Base-by-base conservation (phyloP, 1,140 invertebrate species). In the Dysdera silvatica region DNA sequence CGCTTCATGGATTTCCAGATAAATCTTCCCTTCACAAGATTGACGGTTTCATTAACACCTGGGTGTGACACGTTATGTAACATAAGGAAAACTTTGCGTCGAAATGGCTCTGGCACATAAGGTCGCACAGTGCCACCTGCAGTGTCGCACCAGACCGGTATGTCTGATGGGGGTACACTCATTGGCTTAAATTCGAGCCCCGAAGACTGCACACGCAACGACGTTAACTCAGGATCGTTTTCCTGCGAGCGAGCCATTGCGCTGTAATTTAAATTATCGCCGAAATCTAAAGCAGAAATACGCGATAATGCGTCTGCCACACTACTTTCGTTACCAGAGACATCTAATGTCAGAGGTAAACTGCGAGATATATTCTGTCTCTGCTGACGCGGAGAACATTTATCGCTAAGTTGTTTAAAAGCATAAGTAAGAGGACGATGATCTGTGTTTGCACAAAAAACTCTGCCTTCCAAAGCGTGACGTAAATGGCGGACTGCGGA, bases 311-410 rank as follows among this genome's bases (percentile, higher is more conserved):
- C 18, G 58, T 60, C 58, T 4, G 58, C 58, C 20, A 59, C 29
- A 29, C 40, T 40, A 47, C 78, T 78, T 4, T 72, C 65, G 1
- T 61, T 53, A 12, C 77, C 76, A 74, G 54, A 76, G 70, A 0
- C 77, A 55, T 12, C n/a, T n/a, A n/a, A n/a, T n/a, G n/a, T n/a
- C n/a, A n/a, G n/a, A n/a, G n/a, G n/a, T n/a, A n/a, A n/a, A n/a
- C n/a, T n/a, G n/a, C n/a, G n/a, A n/a, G n/a, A n/a, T n/a, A n/a
- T n/a, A n/a, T n/a, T n/a, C n/a, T 78, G 71, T n/a, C 66, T 52
- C 2, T 65, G 16, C 40, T 74, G 64, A 16, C 66, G n/a, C 8
- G 71, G 62, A 40, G 66, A 55, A 12, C 61, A 41, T 57, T 37
- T 20, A 14, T 71, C 70, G 2, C 24, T 31, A 7, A 28, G 33